phyloP scores from a whole-genome alignment of 2,888 invertebrate genomes.

The Cryptus armator region DNA sequence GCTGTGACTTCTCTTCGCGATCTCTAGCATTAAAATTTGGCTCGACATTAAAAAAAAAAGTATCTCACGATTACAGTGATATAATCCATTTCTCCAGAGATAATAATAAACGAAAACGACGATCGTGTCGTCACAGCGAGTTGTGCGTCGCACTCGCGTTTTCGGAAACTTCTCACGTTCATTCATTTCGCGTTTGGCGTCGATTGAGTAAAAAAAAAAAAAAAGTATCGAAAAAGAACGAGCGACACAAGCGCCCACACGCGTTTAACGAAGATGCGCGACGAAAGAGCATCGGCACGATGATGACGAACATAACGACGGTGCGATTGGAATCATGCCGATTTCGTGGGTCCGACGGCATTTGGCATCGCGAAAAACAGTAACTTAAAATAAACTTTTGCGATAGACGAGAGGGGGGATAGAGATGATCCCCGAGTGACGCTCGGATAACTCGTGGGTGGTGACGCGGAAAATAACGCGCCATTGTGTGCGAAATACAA shows the following conservation, averaged over 20 bases:
- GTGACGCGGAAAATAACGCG: neutral
- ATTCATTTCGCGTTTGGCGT: constrained; percentile 25
- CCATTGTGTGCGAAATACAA: neutral
- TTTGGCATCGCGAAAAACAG: constrained; percentile 60
- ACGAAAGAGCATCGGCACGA: constrained; percentile 22
- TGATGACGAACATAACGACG: constrained; percentile 22
- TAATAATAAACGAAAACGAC: neutral
- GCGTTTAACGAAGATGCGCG: neutral
- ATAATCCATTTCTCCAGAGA: neutral
- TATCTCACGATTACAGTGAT: neutral
- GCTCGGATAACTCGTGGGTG: constrained; percentile 29
- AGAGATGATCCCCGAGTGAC: neutral
- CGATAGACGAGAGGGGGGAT: neutral
- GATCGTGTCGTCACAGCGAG: neutral
- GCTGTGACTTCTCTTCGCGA: neutral
- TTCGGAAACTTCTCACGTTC: constrained; percentile 40
- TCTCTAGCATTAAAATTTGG: neutral
- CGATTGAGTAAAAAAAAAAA: neutral
- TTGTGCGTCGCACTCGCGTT: constrained; percentile 6
- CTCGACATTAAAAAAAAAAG: neutral
- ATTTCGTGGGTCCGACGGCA: constrained; percentile 50
- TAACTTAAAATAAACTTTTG: constrained; percentile 60
- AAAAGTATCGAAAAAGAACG: neutral
- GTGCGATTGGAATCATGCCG: constrained; percentile 53
- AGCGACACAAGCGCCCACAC: neutral